Evolutionary conservation across 2,888 invertebrate species (phyloP).

Genomic region (Marasmarcha lunaedactyla): DNA sequence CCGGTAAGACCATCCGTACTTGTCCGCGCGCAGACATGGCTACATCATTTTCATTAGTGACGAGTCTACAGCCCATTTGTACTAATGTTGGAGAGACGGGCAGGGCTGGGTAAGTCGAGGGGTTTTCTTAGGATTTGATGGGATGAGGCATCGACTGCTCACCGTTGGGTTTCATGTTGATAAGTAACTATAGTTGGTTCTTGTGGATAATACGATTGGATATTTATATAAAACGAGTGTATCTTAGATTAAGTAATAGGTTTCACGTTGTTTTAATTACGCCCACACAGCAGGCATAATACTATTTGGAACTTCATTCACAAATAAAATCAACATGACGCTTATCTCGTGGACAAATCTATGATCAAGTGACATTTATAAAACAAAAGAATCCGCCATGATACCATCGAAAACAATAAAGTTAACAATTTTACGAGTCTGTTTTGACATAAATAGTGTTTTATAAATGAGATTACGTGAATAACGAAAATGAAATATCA

Average conservation of each 20-base stretch:
- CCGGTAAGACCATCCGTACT: conserved; percentile 30
- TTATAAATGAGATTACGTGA: background rate
- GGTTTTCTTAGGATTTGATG: conserved; percentile 7
- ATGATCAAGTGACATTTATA: background rate
- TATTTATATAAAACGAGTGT: no score
- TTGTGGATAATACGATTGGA: no score
- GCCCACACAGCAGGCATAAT: no score
- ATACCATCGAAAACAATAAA: background rate
- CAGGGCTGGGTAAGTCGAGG: conserved; percentile 16
- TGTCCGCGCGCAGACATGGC: conserved; percentile 31
- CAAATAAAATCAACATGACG: background rate
- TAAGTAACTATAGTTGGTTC: no score
- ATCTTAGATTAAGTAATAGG: no score
- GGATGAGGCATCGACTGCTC: background rate
- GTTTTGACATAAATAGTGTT: background rate
- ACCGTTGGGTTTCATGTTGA: no score
- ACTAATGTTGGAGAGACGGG: conserved; percentile 35
- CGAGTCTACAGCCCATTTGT: conserved; percentile 39
- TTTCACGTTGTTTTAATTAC: no score
- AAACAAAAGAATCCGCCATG: background rate
- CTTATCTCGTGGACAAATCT: background rate
- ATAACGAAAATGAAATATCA: background rate
- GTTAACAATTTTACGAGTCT: background rate
- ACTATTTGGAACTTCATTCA: no score
- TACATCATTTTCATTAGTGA: conserved; percentile 50